Evolutionary conservation across 2,888 invertebrate species (phyloP), one percentile per base, ranked within the genome.

Genomic region (Nudaria mundana): DNA sequence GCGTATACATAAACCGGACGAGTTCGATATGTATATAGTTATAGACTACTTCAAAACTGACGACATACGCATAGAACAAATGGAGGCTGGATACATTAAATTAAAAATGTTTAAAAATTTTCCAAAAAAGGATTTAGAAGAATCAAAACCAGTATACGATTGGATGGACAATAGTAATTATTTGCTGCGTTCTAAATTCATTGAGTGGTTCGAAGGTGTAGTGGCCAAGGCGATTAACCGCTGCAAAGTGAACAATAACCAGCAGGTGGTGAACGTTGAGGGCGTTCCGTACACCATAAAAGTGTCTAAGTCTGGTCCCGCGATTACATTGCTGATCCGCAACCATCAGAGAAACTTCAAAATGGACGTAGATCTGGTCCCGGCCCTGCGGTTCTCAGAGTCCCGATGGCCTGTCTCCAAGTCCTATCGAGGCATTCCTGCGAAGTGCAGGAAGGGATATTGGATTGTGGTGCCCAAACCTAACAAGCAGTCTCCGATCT

Each of bases 1-100:
- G 2, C 90, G 90, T 46, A 88, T 92, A 1, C 84, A 86, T 8
- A 84, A 87, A 43, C 91, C 91, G 0, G 85, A 90, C 35, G 92
- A 92, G 56, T 92, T 89, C 44, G 92, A 92, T 53, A 76, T 92
- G 55, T 90, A 77, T 42, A 57, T 78, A 6, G 55, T 66, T 1
- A 42, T 37, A 6, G 44, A 76, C 7, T 38, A 33, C 0, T 12
- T 16, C 2, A 66, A 75, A 50, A 52, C 52, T 1, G 45, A 52
- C 1, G 71, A 74, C 14, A 77, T 90, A 12, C 54, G 66, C 15
- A 63, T 86, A 7, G 73, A 83, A 18, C 63, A 77, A 0, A 72
- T 80, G 32, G 56, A 64, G 1, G 79, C 90, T 0, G 91, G 90
- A 1, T 91, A 71, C 52, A 80, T 90, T 0, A 74, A 85, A 29